Percentiles rank a stretch among this genome's conserved stretches.
Evolutionary conservation across 2,888 invertebrate species (phyloP).

Genomic region (Hybos culiciformis): DNA sequence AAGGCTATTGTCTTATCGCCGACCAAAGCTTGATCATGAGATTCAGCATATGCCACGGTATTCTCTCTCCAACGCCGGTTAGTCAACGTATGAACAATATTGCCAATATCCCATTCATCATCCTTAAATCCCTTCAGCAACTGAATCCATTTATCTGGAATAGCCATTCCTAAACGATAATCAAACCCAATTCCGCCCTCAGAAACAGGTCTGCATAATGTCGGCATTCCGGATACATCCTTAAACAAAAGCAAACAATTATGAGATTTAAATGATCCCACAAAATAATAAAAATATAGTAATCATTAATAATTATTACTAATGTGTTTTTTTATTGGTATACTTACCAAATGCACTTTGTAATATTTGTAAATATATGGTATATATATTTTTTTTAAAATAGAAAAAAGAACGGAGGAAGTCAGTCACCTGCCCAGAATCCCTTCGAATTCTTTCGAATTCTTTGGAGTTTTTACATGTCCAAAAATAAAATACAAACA

Average conservation of each 20-base stretch:
- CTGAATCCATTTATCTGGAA: constrained; percentile 98
- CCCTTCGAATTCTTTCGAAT: too few relatives aligned
- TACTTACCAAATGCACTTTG: too few relatives aligned
- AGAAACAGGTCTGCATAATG: constrained; percentile 75
- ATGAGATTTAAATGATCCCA: not conserved
- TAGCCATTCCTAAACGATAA: constrained; percentile 95
- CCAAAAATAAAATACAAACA: not conserved
- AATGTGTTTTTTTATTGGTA: too few relatives aligned
- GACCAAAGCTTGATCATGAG: constrained; percentile 95
- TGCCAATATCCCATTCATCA: constrained; percentile 87
- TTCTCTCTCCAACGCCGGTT: constrained; percentile 94
- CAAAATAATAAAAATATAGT: too few relatives aligned
- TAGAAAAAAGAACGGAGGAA: too few relatives aligned
- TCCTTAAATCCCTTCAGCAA: constrained; percentile 67
- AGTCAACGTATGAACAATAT: constrained; percentile 82
- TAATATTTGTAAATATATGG: too few relatives aligned
- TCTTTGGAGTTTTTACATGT: too few relatives aligned
- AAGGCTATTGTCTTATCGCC: constrained; percentile 99
- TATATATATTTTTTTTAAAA: not conserved
- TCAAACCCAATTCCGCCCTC: constrained; percentile 97
- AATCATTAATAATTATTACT: too few relatives aligned
- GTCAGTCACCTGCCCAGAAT: too few relatives aligned
- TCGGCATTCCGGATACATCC: constrained; percentile 98
- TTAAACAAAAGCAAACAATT: constrained; percentile 9
- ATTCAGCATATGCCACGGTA: constrained; percentile 95